Evolutionary conservation across 2,888 invertebrate species (phyloP).

Genomic region (Noctua janthina): DNA sequence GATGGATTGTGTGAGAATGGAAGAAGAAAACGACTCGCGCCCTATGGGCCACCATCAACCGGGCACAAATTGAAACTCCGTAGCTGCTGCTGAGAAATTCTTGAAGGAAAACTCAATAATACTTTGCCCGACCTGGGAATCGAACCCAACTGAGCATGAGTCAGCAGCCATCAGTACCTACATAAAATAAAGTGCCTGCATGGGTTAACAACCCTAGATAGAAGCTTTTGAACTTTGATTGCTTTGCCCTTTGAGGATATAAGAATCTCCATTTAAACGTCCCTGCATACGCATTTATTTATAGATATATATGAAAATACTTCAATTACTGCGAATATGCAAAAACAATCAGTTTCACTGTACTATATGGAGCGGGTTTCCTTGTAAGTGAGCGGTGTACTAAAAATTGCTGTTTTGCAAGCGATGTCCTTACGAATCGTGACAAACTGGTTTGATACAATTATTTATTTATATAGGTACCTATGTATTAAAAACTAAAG

Average conservation of each 20-base stretch:
- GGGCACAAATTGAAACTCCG: no score
- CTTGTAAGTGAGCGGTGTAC: constrained; percentile 36
- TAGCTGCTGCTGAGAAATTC: no score
- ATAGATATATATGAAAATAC: constrained; percentile 33
- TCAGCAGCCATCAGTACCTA: no score
- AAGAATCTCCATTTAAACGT: constrained; percentile 6
- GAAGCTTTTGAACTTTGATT: not conserved
- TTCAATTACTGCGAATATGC: constrained; percentile 6
- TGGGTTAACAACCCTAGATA: not conserved
- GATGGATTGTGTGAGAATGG: no score
- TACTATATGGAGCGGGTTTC: constrained; percentile 27
- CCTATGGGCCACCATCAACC: no score
- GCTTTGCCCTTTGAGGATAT: constrained; percentile 17
- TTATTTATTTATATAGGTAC: not conserved
- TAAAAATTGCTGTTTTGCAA: constrained; percentile 36
- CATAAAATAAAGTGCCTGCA: not conserved
- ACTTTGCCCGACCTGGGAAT: not conserved
- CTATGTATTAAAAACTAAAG: not conserved
- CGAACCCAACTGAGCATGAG: not conserved
- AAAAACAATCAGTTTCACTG: constrained; percentile 7
- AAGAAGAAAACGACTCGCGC: no score
- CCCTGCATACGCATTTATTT: not conserved
- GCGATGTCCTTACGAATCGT: constrained; percentile 33
- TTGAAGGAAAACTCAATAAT: not conserved
- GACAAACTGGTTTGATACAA: constrained; percentile 29